Percentiles rank a stretch among this genome's conserved stretches.
phyloP scores from a whole-genome alignment of 1,140 invertebrate genomes.

The Drosophila nigrodunni region DNA sequence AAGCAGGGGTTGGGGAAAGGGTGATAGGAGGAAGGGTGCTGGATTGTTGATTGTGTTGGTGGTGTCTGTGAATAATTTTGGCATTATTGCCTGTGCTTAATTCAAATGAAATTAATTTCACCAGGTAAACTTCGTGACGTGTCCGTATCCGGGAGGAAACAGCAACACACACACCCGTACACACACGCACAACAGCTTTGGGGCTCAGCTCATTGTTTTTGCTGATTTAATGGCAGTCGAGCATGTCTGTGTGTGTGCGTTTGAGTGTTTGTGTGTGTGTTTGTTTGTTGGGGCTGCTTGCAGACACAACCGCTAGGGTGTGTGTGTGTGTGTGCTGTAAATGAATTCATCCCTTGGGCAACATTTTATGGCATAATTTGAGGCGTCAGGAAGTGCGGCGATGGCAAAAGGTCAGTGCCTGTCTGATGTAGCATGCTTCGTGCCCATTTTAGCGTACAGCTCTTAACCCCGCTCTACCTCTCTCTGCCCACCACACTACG shows the following conservation, averaged over 20 bases:
- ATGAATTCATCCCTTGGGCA: slow-evolving; percentile 81
- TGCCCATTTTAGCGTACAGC: slow-evolving; percentile 36
- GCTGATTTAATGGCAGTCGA: slow-evolving; percentile 71
- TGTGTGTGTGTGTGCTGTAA: slow-evolving; percentile 49
- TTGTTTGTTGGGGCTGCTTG: slow-evolving; percentile 10
- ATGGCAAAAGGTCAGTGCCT: slow-evolving; percentile 63
- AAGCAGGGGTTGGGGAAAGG: background rate
- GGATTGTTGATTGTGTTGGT: slow-evolving; percentile 64
- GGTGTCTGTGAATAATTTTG: slow-evolving; percentile 81
- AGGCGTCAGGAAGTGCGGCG: slow-evolving; percentile 73
- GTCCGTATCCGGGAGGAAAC: slow-evolving; percentile 13
- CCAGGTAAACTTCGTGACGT: slow-evolving; percentile 71
- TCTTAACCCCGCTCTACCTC: background rate
- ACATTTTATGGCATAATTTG: slow-evolving; percentile 82
- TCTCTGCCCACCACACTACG: background rate
- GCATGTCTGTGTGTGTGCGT: slow-evolving; percentile 11
- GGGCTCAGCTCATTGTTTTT: slow-evolving; percentile 72
- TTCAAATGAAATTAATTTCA: slow-evolving; percentile 82
- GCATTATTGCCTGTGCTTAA: slow-evolving; percentile 82
- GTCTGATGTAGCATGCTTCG: slow-evolving; percentile 54
- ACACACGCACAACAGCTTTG: slow-evolving; percentile 12
- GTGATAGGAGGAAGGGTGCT: background rate
- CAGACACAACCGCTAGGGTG: too few species aligned
- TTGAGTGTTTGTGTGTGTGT: slow-evolving; percentile 21
- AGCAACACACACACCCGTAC: slow-evolving; percentile 5